Evolutionary conservation across 2,888 invertebrate genomes (phyloP), one percentile per base, ranked within the genome.

Genomic region (Ametastegia equiseti): DNA sequence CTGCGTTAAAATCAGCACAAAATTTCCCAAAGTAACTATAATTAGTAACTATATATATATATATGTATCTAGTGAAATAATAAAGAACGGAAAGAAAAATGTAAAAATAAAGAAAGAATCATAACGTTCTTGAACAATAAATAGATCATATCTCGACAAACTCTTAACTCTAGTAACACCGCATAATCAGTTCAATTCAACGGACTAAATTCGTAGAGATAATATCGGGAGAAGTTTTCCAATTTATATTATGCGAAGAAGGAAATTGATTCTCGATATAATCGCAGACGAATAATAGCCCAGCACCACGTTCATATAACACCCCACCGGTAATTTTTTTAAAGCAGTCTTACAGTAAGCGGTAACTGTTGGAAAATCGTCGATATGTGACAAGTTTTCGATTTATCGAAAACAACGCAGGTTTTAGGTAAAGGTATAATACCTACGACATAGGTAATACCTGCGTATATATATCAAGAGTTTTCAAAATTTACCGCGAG

Each of bases 1-100:
- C 85, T 88, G n/a, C n/a, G 88, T 84, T 89, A 88, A 87, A 91
- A 89, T 88, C 89, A 88, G 87, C 88, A 86, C 88, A 89, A 89
- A 89, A 88, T 86, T 82, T 88, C 89, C 88, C 86, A 83, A 83
- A 77, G 42, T 30, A 78, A 78, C 39, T n/a, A 7, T n/a, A n/a
- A n/a, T n/a, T n/a, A n/a, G n/a, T n/a, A n/a, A n/a, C n/a, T n/a
- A n/a, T n/a, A n/a, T n/a, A n/a, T n/a, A n/a, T n/a, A n/a, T n/a
- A n/a, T 36, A 42, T 27, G 39, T 60, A 60, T 39, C 39, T 6
- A 63, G 78, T 57, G 11, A 60, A 82, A 54, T 69, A 47, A 50
- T 67, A 80, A 63, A 81, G 60, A 30, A 54, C 11, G n/a, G 27
- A 13, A 63, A 42, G 33, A 47, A 33, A 42, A 2, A 30, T 11